Evolutionary conservation across 2,797 vertebrate species (phyloP).

Genomic region (Setipinna tenuifilis): DNA sequence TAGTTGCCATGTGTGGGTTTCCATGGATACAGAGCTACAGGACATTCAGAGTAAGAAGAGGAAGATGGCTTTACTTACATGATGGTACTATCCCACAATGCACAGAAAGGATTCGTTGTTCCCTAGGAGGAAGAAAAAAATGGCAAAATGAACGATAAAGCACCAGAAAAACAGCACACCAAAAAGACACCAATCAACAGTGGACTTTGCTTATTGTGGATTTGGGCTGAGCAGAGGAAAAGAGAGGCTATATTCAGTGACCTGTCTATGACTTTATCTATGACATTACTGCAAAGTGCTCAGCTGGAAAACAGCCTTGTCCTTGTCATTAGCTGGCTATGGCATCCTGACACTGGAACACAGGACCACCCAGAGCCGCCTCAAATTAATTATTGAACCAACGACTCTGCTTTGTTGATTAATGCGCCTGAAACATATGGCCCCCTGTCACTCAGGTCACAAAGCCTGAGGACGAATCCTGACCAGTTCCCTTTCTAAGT

Average conservation of each 20-base stretch:
- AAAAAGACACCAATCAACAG: neutral
- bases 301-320: conserved; percentile 62
- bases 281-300: conserved; percentile 57
- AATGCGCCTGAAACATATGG: conserved; percentile 57
- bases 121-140: conserved; percentile 82
- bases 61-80: conserved; percentile 84
- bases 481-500: neutral
- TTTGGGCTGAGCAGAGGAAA: neutral
- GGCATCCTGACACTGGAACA: conserved; percentile 48
- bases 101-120: conserved; percentile 94
- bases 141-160: neutral
- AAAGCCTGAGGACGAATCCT: neutral
- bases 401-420: conserved; percentile 69
- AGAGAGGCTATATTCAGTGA: neutral
- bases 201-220: neutral
- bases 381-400: conserved; percentile 75
- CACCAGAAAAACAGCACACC: neutral
- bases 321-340: conserved; percentile 58
- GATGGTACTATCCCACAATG: conserved; percentile 91
- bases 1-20: conserved; percentile 31
- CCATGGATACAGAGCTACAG: conserved; percentile 47
- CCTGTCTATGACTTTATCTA: conserved; percentile 49
- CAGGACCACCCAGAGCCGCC: conserved; percentile 47
- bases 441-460: conserved; percentile 43
- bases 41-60: neutral